phyloP scores from a whole-genome alignment of 2,113 vertebrate species.

The Synchiropus splendidus region DNA sequence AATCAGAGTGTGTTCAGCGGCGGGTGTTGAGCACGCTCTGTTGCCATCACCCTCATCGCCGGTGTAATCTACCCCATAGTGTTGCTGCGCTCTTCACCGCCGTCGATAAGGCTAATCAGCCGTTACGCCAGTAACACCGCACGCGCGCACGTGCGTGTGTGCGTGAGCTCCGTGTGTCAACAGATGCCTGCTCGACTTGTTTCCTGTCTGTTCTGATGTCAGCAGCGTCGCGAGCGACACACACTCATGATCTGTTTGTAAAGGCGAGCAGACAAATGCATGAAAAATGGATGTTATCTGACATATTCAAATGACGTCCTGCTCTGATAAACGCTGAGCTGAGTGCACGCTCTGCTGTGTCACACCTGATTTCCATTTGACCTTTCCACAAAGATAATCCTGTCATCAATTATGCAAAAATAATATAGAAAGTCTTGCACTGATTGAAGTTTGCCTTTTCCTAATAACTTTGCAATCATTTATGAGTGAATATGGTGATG shows the following conservation, averaged over 20 bases:
- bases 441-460: too few relatives aligned
- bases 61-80: conserved; percentile 44
- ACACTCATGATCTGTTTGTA: too few relatives aligned
- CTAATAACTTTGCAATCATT: too few relatives aligned
- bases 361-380: conserved; percentile 12
- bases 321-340: too few relatives aligned
- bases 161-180: not conserved
- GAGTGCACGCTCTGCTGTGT: too few relatives aligned
- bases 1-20: conserved; percentile 47
- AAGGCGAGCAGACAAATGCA: too few relatives aligned
- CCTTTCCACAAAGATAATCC: conserved; percentile 11
- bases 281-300: too few relatives aligned
- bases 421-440: not conserved
- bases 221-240: too few relatives aligned
- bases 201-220: too few relatives aligned
- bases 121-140: conserved; percentile 19
- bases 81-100: conserved; percentile 27
- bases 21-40: conserved; percentile 39
- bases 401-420: not conserved
- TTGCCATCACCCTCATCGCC: conserved; percentile 46
- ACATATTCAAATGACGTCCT: too few relatives aligned
- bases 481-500: too few relatives aligned
- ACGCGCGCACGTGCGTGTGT: not conserved
- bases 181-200: too few relatives aligned
- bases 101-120: conserved; percentile 40